Conservation (phyloP, 2,113 vertebrate species). For the Dendropsophus ebraccatus region DNA sequence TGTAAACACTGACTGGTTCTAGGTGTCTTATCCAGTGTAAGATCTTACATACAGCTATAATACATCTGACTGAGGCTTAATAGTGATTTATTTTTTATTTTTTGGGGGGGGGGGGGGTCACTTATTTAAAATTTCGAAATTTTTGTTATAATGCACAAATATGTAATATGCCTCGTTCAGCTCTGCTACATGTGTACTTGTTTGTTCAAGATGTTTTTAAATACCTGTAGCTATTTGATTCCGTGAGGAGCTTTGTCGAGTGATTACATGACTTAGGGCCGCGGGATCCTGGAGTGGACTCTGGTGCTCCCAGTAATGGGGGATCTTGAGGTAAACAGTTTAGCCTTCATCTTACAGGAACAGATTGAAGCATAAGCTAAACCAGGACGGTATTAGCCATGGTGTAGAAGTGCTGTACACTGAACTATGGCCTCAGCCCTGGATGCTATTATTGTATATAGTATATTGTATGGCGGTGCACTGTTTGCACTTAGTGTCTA, state of each 20-base stretch:
- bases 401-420: not conserved
- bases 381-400: slow-evolving; percentile 30
- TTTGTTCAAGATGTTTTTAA: not conserved
- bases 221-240: not conserved
- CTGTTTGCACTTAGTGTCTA: too few species aligned
- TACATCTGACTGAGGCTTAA: too few species aligned
- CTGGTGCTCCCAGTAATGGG: not conserved
- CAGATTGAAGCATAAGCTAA: slow-evolving; percentile 42
- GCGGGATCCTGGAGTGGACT: slow-evolving; percentile 40
- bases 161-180: not conserved
- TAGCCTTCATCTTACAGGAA: slow-evolving; percentile 35
- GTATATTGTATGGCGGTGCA: too few species aligned
- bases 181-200: not conserved
- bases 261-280: slow-evolving; percentile 28
- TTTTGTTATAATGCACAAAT: too few species aligned
- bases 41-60: too few species aligned
- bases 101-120: too few species aligned
- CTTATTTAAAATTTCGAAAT: too few species aligned
- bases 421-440: not conserved
- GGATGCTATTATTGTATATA: too few species aligned
- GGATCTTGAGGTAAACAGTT: slow-evolving; percentile 49
- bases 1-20: too few species aligned
- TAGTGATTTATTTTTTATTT: too few species aligned
- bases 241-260: not conserved
- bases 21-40: too few species aligned